Percentiles rank a stretch among this genome's conserved stretches.
Evolutionary conservation across 2,888 invertebrate species (phyloP).

Genomic region (Adelognathus sp.): DNA sequence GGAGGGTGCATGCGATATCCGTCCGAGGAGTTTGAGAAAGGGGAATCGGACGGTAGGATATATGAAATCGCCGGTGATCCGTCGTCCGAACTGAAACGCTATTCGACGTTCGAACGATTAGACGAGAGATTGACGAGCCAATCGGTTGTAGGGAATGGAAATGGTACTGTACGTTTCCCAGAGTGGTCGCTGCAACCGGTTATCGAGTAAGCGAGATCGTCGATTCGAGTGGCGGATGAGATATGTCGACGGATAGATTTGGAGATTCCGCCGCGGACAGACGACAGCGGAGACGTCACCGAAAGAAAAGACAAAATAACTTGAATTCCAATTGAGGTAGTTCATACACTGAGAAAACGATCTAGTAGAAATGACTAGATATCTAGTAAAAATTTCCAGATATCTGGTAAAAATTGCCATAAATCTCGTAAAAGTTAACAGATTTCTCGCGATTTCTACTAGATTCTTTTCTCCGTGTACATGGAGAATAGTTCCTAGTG

Average conservation of each 20-base stretch:
- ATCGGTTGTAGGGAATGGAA: constrained; percentile 48
- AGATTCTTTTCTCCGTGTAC: too few relatives aligned
- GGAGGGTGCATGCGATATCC: constrained; percentile 10
- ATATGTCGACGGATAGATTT: constrained; percentile 32
- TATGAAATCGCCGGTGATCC: constrained; percentile 55
- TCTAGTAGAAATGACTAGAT: too few relatives aligned
- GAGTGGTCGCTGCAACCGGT: neutral
- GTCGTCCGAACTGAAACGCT: constrained; percentile 48
- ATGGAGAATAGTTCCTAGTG: too few relatives aligned
- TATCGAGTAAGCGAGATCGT: neutral
- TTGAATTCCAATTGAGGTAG: constrained; percentile 45
- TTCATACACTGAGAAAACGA: too few relatives aligned
- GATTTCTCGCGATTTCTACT: too few relatives aligned
- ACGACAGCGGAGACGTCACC: constrained; percentile 2
- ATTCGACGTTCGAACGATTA: constrained; percentile 47
- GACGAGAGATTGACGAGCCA: constrained; percentile 54
- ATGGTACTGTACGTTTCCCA: constrained; percentile 25
- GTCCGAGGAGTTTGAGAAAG: neutral
- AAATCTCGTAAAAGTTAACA: too few relatives aligned
- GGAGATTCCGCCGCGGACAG: constrained; percentile 31
- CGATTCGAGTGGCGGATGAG: constrained; percentile 1
- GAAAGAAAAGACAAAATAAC: constrained; percentile 30
- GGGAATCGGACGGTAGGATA: constrained; percentile 18
- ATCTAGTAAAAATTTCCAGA: too few relatives aligned
- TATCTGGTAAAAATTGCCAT: too few relatives aligned